Evolutionary conservation across 2,888 invertebrate genomes (phyloP), one percentile per base, ranked within the genome.

Genomic region (Idaea aversata): DNA sequence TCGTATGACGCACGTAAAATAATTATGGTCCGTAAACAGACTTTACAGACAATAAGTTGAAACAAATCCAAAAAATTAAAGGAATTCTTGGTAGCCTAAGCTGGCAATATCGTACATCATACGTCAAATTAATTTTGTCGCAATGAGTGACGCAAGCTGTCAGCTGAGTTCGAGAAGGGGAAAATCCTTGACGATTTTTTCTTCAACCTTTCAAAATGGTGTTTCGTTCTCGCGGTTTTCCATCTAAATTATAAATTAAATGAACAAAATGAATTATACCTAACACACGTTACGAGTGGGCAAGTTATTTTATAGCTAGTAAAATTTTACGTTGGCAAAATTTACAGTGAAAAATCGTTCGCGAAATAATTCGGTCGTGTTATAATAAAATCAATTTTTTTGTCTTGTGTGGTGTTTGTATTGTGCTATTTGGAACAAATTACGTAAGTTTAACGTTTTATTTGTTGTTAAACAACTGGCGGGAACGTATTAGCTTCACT

Each of bases 201-300:
- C 87, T 85, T 85, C 84, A 86, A 87, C 88, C 88, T 88, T 90
- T 89, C 88, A 91, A 90, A 91, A 91, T 91, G 91, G 91, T 91
- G 88, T 88, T 88, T 85, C 82, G 73, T 82, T 88, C 84, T 88
- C 86, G 87, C 88, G 88, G 85, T 85, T 87, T 91, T 88, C 83
- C 83, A 84, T 85, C 82, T 76, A 86, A 88, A 90, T 87, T 85
- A 78, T 76, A 82, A 74, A 73, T 85, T 81, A 81, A 84, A 80
- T 77, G 80, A 79, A 61, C 80, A 84, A 84, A 88, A 90, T 90
- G 87, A 86, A 85, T 79, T 80, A 64, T 78, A 77, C 82, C 77
- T 81, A 76, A 72, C 72, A 75, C 67, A 78, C 68, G 63, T 76
- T 81, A 80, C 75, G 77, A 81, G 75, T 74, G 73, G 72, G 73